A percentile compares a stretch with the other conserved stretches of the same genome.
Evolutionary conservation across 2,888 invertebrate genomes (phyloP).

Genomic region (Antheraea assamensis): DNA sequence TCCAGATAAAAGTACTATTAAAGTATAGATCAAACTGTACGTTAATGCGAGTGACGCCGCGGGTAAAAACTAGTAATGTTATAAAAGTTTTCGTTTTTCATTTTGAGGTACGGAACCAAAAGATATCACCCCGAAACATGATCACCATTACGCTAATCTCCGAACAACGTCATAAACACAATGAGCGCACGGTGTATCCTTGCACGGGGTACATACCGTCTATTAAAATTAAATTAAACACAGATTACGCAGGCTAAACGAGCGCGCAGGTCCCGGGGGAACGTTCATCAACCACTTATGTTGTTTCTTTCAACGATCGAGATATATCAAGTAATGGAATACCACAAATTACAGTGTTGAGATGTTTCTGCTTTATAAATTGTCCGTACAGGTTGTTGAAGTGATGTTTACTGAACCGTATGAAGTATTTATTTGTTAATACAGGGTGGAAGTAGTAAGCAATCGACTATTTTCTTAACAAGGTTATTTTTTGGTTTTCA

Average conservation of each 20-base stretch:
- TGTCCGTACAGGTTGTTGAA: slow-evolving; percentile 38
- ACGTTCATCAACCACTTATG: slow-evolving; percentile 62
- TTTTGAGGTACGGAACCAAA: not conserved
- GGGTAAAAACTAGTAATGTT: too few relatives aligned
- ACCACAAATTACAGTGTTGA: slow-evolving; percentile 50
- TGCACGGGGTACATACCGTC: slow-evolving; percentile 21
- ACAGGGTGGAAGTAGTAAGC: not conserved
- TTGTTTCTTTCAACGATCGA: slow-evolving; percentile 33
- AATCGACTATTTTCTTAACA: not conserved
- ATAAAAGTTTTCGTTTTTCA: not conserved
- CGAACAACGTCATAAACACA: not conserved
- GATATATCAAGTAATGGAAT: slow-evolving; percentile 70
- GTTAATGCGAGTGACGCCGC: too few relatives aligned
- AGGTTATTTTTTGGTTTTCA: too few relatives aligned
- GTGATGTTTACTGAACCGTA: slow-evolving; percentile 37
- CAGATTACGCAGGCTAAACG: slow-evolving; percentile 63
- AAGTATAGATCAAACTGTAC: too few relatives aligned
- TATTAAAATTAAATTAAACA: slow-evolving; percentile 77
- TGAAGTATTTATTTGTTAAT: slow-evolving; percentile 28
- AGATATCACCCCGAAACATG: not conserved
- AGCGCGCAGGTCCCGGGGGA: slow-evolving; percentile 34
- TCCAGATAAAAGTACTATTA: too few relatives aligned
- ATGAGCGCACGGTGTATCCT: not conserved
- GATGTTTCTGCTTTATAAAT: slow-evolving; percentile 39
- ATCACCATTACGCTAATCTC: not conserved